Percentiles rank a stretch among this genome's conserved stretches.
Evolutionary conservation across 2,797 vertebrate species (phyloP).

Genomic region (Falco rusticolus): DNA sequence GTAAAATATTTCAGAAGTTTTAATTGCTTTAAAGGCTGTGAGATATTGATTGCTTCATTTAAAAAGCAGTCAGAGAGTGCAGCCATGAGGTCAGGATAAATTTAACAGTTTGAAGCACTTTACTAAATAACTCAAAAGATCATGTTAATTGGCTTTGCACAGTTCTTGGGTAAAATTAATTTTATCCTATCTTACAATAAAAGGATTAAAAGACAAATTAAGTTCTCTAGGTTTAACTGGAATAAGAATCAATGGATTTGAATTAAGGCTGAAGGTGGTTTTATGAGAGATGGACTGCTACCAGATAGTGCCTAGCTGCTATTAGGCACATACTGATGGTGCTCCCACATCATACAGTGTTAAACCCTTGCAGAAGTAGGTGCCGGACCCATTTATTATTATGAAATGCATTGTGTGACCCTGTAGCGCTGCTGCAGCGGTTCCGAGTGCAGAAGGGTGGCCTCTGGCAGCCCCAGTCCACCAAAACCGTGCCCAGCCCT

Average conservation of each 20-base stretch:
- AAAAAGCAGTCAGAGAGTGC: conserved; percentile 74
- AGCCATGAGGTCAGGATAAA: conserved; percentile 72
- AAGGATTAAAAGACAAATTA: conserved; percentile 77
- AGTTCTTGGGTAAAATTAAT: conserved; percentile 73
- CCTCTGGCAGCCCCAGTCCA: not conserved
- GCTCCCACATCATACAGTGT: not conserved
- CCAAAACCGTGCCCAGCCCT: not conserved
- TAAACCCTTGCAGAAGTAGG: not conserved
- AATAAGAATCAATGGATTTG: conserved; percentile 69
- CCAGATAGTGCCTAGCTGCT: conserved; percentile 23
- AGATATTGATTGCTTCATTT: conserved; percentile 69
- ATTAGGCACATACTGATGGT: not conserved
- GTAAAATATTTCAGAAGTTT: conserved; percentile 60
- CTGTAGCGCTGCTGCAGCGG: fast-evolving
- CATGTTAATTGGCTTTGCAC: conserved; percentile 79
- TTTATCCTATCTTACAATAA: conserved; percentile 79
- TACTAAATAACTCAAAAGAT: conserved; percentile 75
- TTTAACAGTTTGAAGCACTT: conserved; percentile 71
- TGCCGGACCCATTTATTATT: not conserved
- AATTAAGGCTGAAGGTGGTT: conserved; percentile 53
- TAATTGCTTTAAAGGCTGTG: conserved; percentile 54
- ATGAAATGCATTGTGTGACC: not conserved
- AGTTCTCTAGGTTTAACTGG: conserved; percentile 70
- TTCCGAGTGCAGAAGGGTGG: not conserved
- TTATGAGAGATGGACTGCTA: conserved; percentile 53